Conservation (phyloP, 1,140 invertebrate species). For the Eupeodes corollae region DNA sequence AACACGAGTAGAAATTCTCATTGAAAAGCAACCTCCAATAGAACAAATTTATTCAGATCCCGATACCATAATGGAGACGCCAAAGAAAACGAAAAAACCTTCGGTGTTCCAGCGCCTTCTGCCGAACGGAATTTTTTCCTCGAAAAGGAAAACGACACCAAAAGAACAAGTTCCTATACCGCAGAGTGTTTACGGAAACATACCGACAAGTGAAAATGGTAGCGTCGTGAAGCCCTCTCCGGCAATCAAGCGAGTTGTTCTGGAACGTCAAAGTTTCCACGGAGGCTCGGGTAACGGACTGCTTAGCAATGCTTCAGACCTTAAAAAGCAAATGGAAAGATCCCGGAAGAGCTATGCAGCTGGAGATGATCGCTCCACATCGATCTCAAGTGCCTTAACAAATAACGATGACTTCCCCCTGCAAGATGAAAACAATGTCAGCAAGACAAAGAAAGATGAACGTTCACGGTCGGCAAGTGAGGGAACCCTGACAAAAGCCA, state of each 20-base stretch:
- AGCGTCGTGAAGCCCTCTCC: slow-evolving; percentile 4
- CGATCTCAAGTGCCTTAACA: slow-evolving; percentile 13
- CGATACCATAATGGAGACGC: slow-evolving; percentile 4
- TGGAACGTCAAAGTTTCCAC: slow-evolving; percentile 21
- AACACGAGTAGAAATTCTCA: not conserved
- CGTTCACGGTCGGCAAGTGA: slow-evolving; percentile 4
- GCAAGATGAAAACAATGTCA: not conserved
- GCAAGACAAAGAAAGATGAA: not conserved
- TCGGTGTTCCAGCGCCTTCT: slow-evolving; percentile 29
- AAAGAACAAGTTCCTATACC: slow-evolving; percentile 12
- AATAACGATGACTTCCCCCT: slow-evolving; percentile 4
- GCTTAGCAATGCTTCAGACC: slow-evolving; percentile 2
- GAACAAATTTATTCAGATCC: slow-evolving; percentile 1
- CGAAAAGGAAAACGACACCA: slow-evolving; percentile 23
- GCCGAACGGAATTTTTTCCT: slow-evolving; percentile 24
- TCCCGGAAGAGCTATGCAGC: slow-evolving; percentile 8
- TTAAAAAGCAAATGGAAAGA: slow-evolving; percentile 8
- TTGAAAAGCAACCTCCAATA: not conserved
- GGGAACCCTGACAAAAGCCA: not conserved
- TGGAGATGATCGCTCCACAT: slow-evolving; percentile 9
- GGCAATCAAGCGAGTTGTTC: slow-evolving; percentile 19
- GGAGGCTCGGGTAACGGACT: slow-evolving; percentile 5
- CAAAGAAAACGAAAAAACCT: slow-evolving; percentile 16
- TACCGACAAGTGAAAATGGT: slow-evolving; percentile 4
- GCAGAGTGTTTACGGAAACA: slow-evolving; percentile 2